These are phyloP conservation scores for Platycheirus rosarum DNA, from an alignment of 2,888 invertebrate genomes.

Conservation along the genomic window DNA sequence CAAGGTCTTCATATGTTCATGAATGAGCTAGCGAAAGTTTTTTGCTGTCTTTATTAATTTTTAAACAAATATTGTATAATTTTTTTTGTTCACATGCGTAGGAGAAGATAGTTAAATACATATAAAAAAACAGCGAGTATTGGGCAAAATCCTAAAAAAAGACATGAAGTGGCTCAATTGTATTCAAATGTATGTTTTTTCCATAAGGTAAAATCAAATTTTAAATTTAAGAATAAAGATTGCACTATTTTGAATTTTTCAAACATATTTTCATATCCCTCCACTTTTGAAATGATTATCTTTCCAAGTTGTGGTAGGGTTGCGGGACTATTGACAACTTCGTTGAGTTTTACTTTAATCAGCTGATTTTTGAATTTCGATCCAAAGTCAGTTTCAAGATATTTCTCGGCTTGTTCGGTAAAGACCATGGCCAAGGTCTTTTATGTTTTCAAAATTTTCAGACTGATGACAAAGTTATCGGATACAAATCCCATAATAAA, in stretches of 20 bases:
- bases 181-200: too few relatives aligned
- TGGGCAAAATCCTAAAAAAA: too few relatives aligned
- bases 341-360: conserved; percentile 25
- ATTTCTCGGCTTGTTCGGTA: conserved; percentile 22
- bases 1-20: conserved; percentile 60
- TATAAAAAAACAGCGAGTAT: too few relatives aligned
- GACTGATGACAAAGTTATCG: too few relatives aligned
- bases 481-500: neutral
- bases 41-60: conserved; percentile 26
- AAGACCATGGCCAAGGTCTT: conserved; percentile 66
- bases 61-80: conserved; percentile 12
- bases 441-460: neutral
- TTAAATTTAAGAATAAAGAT: too few relatives aligned
- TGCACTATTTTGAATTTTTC: too few relatives aligned
- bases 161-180: too few relatives aligned
- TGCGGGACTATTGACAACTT: neutral
- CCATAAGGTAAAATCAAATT: too few relatives aligned
- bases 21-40: conserved; percentile 68
- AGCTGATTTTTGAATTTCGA: conserved; percentile 32
- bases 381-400: conserved; percentile 20
- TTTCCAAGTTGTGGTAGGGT: neutral
- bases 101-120: neutral
- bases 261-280: conserved; percentile 19
- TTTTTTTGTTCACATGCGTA: neutral
- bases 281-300: neutral